Evolutionary conservation across 53 echinoderm and acorn worm genomes (phyloP), one percentile per base, ranked within the genome.

Genomic region (Apostichopus leukothele): DNA sequence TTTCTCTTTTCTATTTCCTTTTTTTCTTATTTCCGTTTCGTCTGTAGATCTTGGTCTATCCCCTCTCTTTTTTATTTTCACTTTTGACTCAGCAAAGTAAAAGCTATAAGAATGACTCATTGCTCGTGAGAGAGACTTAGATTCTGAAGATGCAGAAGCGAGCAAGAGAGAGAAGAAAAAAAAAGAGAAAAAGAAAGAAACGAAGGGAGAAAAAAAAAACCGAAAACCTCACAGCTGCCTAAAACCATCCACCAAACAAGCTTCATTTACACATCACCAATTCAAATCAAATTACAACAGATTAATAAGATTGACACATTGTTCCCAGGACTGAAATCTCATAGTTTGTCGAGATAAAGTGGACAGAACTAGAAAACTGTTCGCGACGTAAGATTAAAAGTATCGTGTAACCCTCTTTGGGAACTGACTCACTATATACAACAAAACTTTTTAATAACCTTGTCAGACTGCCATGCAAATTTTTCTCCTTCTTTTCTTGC

Each of bases 211-310:
- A 0, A 5, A 71, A n/a, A 71, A 63, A 63, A 63, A 63, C 14
- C 63, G 16, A 79, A 77, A 8, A 18, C 23, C 53, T 4, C 9
- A 13, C 81, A 81, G 53, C 81, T 81, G 81, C 59, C 25, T 54
- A 11, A 57, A 22, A 54, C 59, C 20, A 81, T 81, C 81, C 19
- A 54, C 54, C 59, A 59, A 22, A 81, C 53, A 6, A n/a, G 81
- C 6, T 81, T 81, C 54, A 57, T 81, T 81, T 81, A 81, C 81
- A 81, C 81, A 81, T 81, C 81, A 81, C 81, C 81, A 81, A 81
- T 81, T 81, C 81, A 81, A 81, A 81, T 81, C 81, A 81, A 81
- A 81, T 81, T 81, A 81, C 81, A 81, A 81, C 54, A 57, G 81
- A 81, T 81, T 81, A 81, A 55, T 81, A 81, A 53, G 81, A 81